These are phyloP conservation scores for Tethea ocularis DNA, from an alignment of 2,888 invertebrate genomes.

Conservation along the genomic window DNA sequence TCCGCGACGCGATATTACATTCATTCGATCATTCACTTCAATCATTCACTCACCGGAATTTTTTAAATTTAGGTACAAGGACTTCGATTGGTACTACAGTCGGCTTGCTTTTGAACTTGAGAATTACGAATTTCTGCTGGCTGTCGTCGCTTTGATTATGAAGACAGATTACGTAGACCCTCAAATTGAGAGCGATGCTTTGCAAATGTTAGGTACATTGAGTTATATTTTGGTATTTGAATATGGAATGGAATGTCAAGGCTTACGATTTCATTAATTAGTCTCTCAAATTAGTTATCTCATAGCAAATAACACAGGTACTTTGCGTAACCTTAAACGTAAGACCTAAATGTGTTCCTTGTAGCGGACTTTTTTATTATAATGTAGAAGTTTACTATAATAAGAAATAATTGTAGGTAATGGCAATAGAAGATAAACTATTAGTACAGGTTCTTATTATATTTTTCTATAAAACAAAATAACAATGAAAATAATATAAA, in stretches of 20 bases:
- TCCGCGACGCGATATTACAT: slow-evolving; percentile 72
- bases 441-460: neutral
- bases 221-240: no score
- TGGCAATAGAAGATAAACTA: neutral
- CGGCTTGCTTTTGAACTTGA: slow-evolving; percentile 69
- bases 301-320: no score
- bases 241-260: slow-evolving; percentile 18
- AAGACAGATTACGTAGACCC: slow-evolving; percentile 42
- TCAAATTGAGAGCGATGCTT: slow-evolving; percentile 37
- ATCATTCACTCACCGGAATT: slow-evolving; percentile 47
- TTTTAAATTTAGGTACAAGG: slow-evolving; percentile 51
- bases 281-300: no score
- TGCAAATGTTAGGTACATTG: slow-evolving; percentile 22
- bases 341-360: no score
- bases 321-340: no score
- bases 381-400: no score
- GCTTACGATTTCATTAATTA: slow-evolving; percentile 8
- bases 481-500: slow-evolving; percentile 18
- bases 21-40: slow-evolving; percentile 61
- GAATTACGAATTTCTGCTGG: slow-evolving; percentile 46
- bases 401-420: no score
- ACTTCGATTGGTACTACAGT: slow-evolving; percentile 76
- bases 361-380: no score
- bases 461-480: slow-evolving; percentile 17
- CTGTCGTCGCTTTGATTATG: slow-evolving; percentile 40